Evolutionary conservation across 2,113 vertebrate genomes (phyloP), one percentile per base, ranked within the genome.

Genomic region (Saccopteryx bilineata): DNA sequence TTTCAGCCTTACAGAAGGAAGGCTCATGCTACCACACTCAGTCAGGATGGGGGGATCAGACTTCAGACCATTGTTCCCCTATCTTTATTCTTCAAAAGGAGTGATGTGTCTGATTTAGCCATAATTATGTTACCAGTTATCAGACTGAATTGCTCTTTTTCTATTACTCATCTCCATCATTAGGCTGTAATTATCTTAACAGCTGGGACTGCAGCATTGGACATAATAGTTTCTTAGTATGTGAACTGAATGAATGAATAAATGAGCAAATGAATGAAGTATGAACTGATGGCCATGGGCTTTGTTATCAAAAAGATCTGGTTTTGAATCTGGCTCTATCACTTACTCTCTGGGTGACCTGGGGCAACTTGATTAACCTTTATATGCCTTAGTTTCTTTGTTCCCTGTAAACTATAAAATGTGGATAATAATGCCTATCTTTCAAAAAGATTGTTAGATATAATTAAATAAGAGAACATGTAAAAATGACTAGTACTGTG

Each of bases 381-480:
- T 54, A 68, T 83, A 31, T 76, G 26, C 26, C 26, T 83, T 71
- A 13, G 11, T 33, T 84, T 76, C 75, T 76, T 88, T 84, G 54
- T 83, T 63, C 21, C 56, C 63, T 48, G 15, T 75, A 69, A 88
- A 69, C 2, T 28, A 61, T 56, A 46, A 88, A 88, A 76, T 69
- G 61, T 78, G 46, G 10, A 21, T 75, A 68, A 46, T 61, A 54
- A 82, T 72, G 50, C 28, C 28, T 83, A 5, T 13, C 28, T 86
- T 80, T 86, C 21, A 33, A 83, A 33, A 92, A 92, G 87, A 82
- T 61, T 24, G 39, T 92, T 87, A 61, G 68, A 50, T 33, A 69
- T 69, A 63, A 79, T 76, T 92, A 82, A 52, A 75, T 72, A 66
- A 66, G 65, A 58, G 52, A 85, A 80, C 28, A 60, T 80, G 8